Base-by-base conservation (phyloP, 2,113 vertebrate genomes). In the Solenodon paradoxus region DNA sequence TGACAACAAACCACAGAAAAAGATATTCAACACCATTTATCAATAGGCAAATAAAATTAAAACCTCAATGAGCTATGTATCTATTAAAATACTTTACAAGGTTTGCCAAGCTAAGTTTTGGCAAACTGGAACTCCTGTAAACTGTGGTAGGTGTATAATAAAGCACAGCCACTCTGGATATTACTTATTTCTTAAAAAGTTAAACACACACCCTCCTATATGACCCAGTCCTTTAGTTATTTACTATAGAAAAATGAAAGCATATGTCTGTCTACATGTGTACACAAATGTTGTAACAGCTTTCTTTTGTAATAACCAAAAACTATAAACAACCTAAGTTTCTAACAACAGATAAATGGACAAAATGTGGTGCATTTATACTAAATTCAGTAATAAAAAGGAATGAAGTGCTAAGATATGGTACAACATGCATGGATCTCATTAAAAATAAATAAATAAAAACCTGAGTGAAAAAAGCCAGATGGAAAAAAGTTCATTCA, bases 41-140 rank as follows among this genome's bases (percentile, higher is more conserved):
- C n/a, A 96, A 51, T 10, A 78, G 51, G 45, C 11, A 90, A 93
- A 78, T 38, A 24, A 77, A 71, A 87, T 72, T 64, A 90, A 86
- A 84, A 91, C 57, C 28, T 90, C 69, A 66, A 16, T 69, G 16
- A 74, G n/a, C 40, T 38, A 81, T 4, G 45, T 7, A 87, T 19
- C 4, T 49, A 78, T 40, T 66, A 69, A 26, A 90, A 81, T 68
- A 80, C 61, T 74, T 64, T 66, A 87, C 92, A 82, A 84, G 61
- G 59, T 6, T 15, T 53, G 35, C 47, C 51, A 63, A 22, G 38
- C 32, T 20, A 63, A 61, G 42, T 95, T 30, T n/a, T 61, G 11
- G 57, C 61, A 64, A 88, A 81, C 59, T n/a, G 35, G 24, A 90
- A 86, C 30, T 81, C 40, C 9, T 30, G 20, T 8, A 68, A 1